Evolutionary conservation across 2,797 vertebrate species (phyloP), one percentile per base, ranked within the genome.

Genomic region (Chelidonichthys spinosus): DNA sequence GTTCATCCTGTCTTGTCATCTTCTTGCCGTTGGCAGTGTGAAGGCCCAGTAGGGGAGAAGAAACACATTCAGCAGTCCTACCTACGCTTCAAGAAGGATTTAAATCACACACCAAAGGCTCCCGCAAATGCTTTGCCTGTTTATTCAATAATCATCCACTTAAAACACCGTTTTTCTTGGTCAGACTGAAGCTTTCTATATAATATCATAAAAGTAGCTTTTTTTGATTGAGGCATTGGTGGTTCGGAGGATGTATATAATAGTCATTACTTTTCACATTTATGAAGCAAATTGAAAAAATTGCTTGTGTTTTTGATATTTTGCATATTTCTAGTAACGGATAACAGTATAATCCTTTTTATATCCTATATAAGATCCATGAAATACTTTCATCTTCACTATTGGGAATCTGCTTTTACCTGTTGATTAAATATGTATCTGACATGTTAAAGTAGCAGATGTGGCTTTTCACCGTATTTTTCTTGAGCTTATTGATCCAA

Each of bases 71-170:
- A 73, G 42, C 70, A 76, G 37, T 61, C 65, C 74, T 72, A 72
- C 83, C 82, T 78, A 79, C 43, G 40, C 82, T 79, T 83, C 58
- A 71, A 49, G 42, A 72, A 32, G 70, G 62, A 76, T 81, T 54
- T 36, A 87, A 66, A 87, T 82, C 72, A 80, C 39, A 74, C 62
- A 42, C 58, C 49, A 61, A 78, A 81, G 72, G 49, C 77, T 83
- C 58, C 72, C 37, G 67, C 37, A 50, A 69, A 70, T 36, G 46
- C 59, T 77, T 42, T 63, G 76, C 39, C 43, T 59, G 42, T 54
- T 73, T 68, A 76, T 78, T 72, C 59, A 81, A 54, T 68, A 76
- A 54, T 68, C 64, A 67, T 39, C 53, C 63, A 72, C 64, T 76
- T 69, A 63, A n/a, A 43, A 33, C 39, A n/a, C 50, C 62, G 58